These are phyloP conservation scores for Lasius fuliginosus DNA, from an alignment of 2,888 invertebrate genomes.

Conservation along the genomic window DNA sequence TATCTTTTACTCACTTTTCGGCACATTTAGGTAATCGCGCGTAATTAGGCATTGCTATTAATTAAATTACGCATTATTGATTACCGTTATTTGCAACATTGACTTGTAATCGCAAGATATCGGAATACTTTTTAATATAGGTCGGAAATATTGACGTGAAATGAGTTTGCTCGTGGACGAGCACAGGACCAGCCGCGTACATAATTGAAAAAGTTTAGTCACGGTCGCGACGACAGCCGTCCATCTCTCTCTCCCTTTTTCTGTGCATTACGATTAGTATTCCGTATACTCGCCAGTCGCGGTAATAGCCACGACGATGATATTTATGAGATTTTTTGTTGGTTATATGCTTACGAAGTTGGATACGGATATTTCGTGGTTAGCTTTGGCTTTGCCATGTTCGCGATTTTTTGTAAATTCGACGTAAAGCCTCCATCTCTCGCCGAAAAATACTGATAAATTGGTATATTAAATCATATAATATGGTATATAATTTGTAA, in stretches of 20 bases:
- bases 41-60: slow-evolving; percentile 27
- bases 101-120: slow-evolving; percentile 24
- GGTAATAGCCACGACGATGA: slow-evolving; percentile 47
- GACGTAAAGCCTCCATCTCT: slow-evolving; percentile 10
- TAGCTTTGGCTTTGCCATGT: slow-evolving; percentile 35
- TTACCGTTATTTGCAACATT: background rate
- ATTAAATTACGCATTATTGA: slow-evolving; percentile 37
- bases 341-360: slow-evolving; percentile 30
- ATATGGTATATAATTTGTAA: slow-evolving; percentile 4
- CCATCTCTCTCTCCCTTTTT: slow-evolving; percentile 15
- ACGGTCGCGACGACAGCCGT: slow-evolving; percentile 48
- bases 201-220: slow-evolving; percentile 71
- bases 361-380: slow-evolving; percentile 40
- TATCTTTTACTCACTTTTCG: slow-evolving; percentile 5
- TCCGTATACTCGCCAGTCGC: slow-evolving; percentile 20
- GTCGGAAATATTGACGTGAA: slow-evolving; percentile 33
- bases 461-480: slow-evolving; percentile 13
- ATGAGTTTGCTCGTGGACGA: slow-evolving; percentile 9
- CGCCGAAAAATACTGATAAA: slow-evolving; percentile 17
- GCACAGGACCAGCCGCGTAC: slow-evolving; percentile 52
- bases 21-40: slow-evolving; percentile 14
- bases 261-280: slow-evolving; percentile 37
- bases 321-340: slow-evolving; percentile 51
- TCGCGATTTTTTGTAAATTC: slow-evolving; percentile 33
- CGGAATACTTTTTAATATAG: slow-evolving; percentile 31